phyloP scores from a whole-genome alignment of 2,113 vertebrate species.

The Ardeotis arabs region DNA sequence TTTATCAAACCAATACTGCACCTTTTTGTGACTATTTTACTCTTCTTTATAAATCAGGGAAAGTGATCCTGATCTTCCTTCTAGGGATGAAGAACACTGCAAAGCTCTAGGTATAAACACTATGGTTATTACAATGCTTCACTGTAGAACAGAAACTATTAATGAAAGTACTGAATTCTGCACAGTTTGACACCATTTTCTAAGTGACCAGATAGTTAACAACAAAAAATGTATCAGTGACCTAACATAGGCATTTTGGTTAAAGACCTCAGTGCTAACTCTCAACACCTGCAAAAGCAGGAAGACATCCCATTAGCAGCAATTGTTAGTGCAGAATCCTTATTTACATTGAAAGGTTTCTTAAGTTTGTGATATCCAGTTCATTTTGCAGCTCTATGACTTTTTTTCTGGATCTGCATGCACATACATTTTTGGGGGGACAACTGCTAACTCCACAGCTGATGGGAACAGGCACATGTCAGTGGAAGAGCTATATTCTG shows the following conservation, averaged over 20 bases:
- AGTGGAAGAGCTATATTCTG: background rate
- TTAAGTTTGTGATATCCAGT: background rate
- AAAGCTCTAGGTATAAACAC: background rate
- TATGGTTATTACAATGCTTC: background rate
- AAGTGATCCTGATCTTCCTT: background rate
- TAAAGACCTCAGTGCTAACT: background rate
- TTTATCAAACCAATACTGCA: background rate
- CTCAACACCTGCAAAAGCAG: background rate
- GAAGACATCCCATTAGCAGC: background rate
- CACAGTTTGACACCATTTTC: background rate
- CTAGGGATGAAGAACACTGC: background rate
- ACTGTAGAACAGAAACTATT: background rate
- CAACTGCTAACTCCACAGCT: background rate
- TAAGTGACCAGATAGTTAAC: background rate
- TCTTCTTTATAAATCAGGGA: background rate
- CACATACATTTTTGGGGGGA: background rate
- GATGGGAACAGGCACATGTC: accelerated
- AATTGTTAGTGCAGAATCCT: background rate
- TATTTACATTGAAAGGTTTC: background rate
- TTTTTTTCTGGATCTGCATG: background rate
- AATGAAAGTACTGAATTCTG: background rate
- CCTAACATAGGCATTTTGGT: background rate
- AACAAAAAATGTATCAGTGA: background rate
- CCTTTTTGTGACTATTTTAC: background rate
- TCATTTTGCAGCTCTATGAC: background rate